Percentiles rank a stretch among this genome's conserved stretches.
phyloP scores from a whole-genome alignment of 2,888 invertebrate species.

The Schrankia costaestrigalis region DNA sequence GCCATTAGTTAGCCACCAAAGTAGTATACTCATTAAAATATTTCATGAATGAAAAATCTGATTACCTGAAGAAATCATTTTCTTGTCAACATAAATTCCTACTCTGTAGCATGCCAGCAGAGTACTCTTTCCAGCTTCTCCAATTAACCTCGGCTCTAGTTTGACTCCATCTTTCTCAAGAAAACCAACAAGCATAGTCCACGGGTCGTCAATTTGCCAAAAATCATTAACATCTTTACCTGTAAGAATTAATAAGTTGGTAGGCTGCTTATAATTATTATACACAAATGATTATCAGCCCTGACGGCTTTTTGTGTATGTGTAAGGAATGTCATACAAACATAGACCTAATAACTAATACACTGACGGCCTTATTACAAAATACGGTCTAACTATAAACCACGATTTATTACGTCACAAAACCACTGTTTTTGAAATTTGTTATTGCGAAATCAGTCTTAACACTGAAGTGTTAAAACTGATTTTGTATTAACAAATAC shows the following conservation, averaged over 20 bases:
- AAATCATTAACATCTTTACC: constrained; percentile 91
- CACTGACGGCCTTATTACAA: too few species aligned
- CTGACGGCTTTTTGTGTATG: too few species aligned
- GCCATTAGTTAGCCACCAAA: neutral
- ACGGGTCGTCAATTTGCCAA: constrained; percentile 90
- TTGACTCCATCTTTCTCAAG: constrained; percentile 80
- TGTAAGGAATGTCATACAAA: too few species aligned
- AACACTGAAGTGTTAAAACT: too few species aligned
- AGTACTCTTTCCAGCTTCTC: constrained; percentile 88
- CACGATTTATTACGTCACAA: too few species aligned
- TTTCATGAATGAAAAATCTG: neutral
- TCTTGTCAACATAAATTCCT: constrained; percentile 91
- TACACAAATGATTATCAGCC: too few species aligned
- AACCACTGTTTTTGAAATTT: too few species aligned
- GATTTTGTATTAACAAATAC: too few species aligned
- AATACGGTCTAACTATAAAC: too few species aligned
- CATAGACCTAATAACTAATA: too few species aligned
- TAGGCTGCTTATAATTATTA: too few species aligned
- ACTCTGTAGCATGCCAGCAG: constrained; percentile 92
- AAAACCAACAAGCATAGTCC: constrained; percentile 84
- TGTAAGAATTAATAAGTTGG: constrained; percentile 28
- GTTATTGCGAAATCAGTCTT: too few species aligned
- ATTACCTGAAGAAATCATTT: constrained; percentile 90
- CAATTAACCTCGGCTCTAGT: constrained; percentile 90
- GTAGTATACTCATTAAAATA: neutral